Evolutionary conservation across 2,113 vertebrate species (phyloP), one percentile per base, ranked within the genome.

Genomic region (Pterocles burchelli): DNA sequence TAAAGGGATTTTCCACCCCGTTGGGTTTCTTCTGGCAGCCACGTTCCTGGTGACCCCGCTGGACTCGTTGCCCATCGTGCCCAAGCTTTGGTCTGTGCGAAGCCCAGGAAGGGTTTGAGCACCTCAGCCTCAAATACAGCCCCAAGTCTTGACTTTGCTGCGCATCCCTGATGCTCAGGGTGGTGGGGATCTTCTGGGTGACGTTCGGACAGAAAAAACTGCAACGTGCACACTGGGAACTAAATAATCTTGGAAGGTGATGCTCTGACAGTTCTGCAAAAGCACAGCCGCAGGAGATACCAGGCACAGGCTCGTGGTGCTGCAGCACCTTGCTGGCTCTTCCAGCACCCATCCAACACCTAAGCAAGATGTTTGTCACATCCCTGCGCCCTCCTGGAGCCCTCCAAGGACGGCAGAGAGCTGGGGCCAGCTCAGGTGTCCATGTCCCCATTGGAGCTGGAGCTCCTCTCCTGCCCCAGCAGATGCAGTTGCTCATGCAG

Each of bases 401-500:
- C n/a, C 34, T 13, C 57, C 5, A 25, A 49, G n/a, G 31, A 25
- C 3, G 1, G 45, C 28, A 59, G 52, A 4, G 1, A 59, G 62
- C 33, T n/a, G 61, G 17, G n/a, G 17, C 48, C 52, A 67, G 2
- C 43, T 12, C 10, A 1, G 43, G 46, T 2, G 2, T 34, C 52
- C 70, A 9, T 1, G 0, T 18, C 22, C 49, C 11, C 14, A 1
- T 2, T 0, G 0, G 49, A 24, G 46, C 17, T 21, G 12, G 3
- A 16, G 59, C 13, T 29, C 41, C 36, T 54, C n/a, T 67, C 67
- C 31, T 6, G 10, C 16, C 52, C 52, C 19, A 14, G 1, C 0
- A 1, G 49, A 57, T 1, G 0, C 0, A 9, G 26, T 4, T 26
- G 8, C 2, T 66, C 1, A 1, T 0, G 1, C 1, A 46, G 58